Evolutionary conservation across 2,797 vertebrate genomes (phyloP).

Genomic region (Atherinosoma microstoma): DNA sequence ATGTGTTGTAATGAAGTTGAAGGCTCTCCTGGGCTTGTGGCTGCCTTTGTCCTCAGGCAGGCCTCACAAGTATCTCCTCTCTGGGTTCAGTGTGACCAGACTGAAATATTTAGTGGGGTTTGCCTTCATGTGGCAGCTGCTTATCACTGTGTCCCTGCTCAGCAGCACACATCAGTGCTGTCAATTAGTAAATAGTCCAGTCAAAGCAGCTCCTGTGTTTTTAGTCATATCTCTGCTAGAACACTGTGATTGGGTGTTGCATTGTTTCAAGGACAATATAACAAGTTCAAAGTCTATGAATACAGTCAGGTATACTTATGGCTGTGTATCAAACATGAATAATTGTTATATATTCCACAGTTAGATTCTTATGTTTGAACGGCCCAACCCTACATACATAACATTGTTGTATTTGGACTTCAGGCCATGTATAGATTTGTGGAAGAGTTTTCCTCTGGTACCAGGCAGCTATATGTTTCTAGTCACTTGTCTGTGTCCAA

Average conservation of each 20-base stretch:
- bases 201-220: conserved; percentile 6
- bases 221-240: background rate
- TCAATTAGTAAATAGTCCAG: conserved; percentile 45
- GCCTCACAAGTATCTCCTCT: conserved; percentile 37
- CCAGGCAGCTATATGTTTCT: background rate
- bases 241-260: background rate
- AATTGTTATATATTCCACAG: background rate
- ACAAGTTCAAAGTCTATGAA: background rate
- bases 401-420: background rate
- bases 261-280: background rate
- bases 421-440: too few relatives aligned
- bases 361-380: background rate
- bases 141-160: conserved; percentile 50
- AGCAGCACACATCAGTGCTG: conserved; percentile 48
- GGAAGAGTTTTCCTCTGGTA: too few relatives aligned
- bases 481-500: background rate
- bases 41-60: conserved; percentile 59
- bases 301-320: background rate
- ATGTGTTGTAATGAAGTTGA: conserved; percentile 71
- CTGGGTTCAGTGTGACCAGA: conserved; percentile 34
- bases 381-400: background rate
- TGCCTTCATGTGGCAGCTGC: conserved; percentile 35
- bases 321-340: background rate
- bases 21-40: conserved; percentile 57
- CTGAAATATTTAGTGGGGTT: conserved; percentile 34